Conservation (phyloP, 2,797 vertebrate species). For the Phyllotis vaccarum region DNA sequence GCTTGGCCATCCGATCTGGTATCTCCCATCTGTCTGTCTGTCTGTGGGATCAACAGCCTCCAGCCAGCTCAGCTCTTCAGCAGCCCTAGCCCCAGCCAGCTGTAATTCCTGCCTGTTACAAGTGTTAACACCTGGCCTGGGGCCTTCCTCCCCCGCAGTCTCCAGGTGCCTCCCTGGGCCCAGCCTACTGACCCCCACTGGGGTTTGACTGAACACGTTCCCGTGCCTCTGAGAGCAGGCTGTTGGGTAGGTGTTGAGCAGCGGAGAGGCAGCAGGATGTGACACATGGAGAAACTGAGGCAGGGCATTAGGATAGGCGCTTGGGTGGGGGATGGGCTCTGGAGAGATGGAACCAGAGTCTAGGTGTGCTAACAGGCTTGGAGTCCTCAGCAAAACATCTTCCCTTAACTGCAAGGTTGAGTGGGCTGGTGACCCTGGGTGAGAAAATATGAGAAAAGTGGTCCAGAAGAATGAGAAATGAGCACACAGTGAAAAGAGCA, state of each 20-base stretch:
- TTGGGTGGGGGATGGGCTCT: neutral
- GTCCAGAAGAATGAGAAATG: neutral
- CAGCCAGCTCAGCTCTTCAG: slow-evolving; percentile 76
- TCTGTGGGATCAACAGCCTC: slow-evolving; percentile 83
- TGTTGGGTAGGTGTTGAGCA: slow-evolving; percentile 59
- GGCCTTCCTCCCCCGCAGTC: slow-evolving; percentile 85
- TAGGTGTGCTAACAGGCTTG: neutral
- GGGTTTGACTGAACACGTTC: slow-evolving; percentile 86
- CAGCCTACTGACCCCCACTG: slow-evolving; percentile 82
- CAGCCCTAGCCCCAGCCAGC: slow-evolving; percentile 75
- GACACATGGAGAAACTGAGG: slow-evolving; percentile 80
- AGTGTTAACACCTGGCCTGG: slow-evolving; percentile 85
- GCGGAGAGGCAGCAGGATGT: slow-evolving; percentile 48
- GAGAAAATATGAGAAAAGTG: neutral
- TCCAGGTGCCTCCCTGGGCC: slow-evolving; percentile 83
- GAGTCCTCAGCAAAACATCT: neutral
- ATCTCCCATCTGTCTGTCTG: slow-evolving; percentile 82
- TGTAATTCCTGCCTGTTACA: slow-evolving; percentile 85
- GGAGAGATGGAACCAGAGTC: neutral
- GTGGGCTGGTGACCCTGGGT: neutral
- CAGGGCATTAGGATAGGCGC: neutral
- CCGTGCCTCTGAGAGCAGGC: slow-evolving; percentile 63
- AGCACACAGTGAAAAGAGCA: neutral
- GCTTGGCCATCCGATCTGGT: slow-evolving; percentile 75
- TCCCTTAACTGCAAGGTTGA: neutral